Conservation (phyloP, 2,113 vertebrate genomes). For the Gopherus flavomarginatus region DNA sequence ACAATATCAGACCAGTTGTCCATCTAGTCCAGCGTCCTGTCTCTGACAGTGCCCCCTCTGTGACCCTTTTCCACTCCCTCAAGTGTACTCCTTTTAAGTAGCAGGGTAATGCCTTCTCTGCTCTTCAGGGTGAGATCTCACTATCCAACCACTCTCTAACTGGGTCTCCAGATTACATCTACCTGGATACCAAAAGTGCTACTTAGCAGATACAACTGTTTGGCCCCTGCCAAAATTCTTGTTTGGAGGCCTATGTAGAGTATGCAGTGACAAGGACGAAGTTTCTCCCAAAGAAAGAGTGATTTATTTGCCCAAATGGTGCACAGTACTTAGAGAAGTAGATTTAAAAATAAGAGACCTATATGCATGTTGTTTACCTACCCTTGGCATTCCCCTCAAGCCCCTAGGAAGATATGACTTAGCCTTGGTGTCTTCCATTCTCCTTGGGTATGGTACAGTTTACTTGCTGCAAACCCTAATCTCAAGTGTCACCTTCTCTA, state of each 20-base stretch:
- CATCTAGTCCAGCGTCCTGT: neutral
- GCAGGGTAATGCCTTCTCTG: neutral
- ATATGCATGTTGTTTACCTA: neutral
- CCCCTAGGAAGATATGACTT: neutral
- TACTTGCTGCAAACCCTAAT: neutral
- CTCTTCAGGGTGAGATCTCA: neutral
- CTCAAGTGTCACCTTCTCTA: neutral
- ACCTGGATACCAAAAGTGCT: neutral
- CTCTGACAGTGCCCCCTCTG: neutral
- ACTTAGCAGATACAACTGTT: neutral
- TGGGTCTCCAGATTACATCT: neutral
- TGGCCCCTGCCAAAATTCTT: neutral
- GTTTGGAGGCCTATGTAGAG: neutral
- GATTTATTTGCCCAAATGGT: neutral
- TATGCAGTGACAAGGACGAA: neutral
- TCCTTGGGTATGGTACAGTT: neutral
- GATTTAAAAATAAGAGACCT: neutral
- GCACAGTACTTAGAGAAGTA: neutral
- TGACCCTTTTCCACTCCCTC: neutral
- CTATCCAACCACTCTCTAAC: neutral
- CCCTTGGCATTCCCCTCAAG: neutral
- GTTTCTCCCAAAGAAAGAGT: neutral
- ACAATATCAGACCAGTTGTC: neutral
- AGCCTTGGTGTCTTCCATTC: neutral
- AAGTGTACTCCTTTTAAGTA: neutral